Evolutionary conservation across 2,888 invertebrate genomes (phyloP).

Genomic region (Dryomyza anilis): DNA sequence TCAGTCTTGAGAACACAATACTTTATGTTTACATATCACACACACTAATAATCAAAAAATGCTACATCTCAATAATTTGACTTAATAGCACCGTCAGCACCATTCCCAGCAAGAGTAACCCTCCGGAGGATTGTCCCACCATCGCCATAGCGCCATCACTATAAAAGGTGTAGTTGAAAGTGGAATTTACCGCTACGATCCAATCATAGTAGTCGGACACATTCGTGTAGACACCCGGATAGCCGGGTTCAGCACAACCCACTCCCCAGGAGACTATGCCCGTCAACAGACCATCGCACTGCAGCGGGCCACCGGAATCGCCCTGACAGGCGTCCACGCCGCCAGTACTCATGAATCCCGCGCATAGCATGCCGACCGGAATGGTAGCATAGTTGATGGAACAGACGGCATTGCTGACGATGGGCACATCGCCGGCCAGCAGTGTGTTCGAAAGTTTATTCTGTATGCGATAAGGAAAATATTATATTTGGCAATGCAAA

Average conservation of each 20-base stretch:
- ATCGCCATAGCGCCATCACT: neutral
- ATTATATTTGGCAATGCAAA: neutral
- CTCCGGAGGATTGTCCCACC: neutral
- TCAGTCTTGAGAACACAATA: neutral
- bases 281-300: slow-evolving; percentile 39
- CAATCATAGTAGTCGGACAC: slow-evolving; percentile 42
- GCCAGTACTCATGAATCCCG: slow-evolving; percentile 42
- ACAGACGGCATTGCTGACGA: slow-evolving; percentile 37
- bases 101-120: neutral
- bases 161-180: slow-evolving; percentile 39
- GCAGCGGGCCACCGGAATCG: slow-evolving; percentile 53
- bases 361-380: slow-evolving; percentile 44
- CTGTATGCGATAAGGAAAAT: slow-evolving; percentile 15
- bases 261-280: slow-evolving; percentile 53
- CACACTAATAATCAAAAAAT: too few relatives aligned
- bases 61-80: neutral
- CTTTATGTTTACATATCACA: too few relatives aligned
- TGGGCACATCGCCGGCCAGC: slow-evolving; percentile 37
- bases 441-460: slow-evolving; percentile 28
- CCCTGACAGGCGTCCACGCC: slow-evolving; percentile 53
- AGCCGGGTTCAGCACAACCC: slow-evolving; percentile 40
- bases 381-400: slow-evolving; percentile 34
- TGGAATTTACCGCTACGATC: slow-evolving; percentile 41
- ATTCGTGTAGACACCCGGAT: slow-evolving; percentile 54
- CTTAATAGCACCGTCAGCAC: neutral